Evolutionary conservation across 2,888 invertebrate genomes (phyloP).

Genomic region (Parelbella ahira): DNA sequence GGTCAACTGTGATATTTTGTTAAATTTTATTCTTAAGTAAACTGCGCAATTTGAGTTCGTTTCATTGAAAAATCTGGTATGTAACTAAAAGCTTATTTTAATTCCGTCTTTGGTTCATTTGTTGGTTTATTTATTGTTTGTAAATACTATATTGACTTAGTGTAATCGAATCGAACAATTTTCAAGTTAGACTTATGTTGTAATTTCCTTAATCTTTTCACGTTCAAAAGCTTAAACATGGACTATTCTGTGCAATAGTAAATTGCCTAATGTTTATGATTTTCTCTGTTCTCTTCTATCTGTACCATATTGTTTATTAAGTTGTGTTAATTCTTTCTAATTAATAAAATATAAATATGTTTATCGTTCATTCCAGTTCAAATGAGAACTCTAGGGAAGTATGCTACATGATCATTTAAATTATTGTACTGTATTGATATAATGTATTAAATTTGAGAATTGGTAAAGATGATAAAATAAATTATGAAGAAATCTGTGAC

Average conservation of each 20-base stretch:
- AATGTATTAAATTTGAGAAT: constrained; percentile 76
- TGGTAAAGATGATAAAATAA: constrained; percentile 79
- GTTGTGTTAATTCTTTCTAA: constrained; percentile 76
- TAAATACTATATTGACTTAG: constrained; percentile 65
- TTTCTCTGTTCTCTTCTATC: constrained; percentile 43
- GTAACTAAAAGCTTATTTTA: constrained; percentile 47
- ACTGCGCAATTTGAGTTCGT: constrained; percentile 54
- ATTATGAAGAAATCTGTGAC: constrained; percentile 64
- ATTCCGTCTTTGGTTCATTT: constrained; percentile 57
- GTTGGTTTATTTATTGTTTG: constrained; percentile 78
- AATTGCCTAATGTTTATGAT: constrained; percentile 54
- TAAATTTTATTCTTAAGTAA: constrained; percentile 74
- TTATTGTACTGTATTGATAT: constrained; percentile 79
- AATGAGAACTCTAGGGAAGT: constrained; percentile 74
- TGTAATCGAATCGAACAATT: constrained; percentile 52
- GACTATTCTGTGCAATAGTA: constrained; percentile 69
- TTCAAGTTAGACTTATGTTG: constrained; percentile 47
- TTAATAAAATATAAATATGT: constrained; percentile 69
- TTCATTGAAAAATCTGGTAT: constrained; percentile 46
- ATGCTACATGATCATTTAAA: constrained; percentile 77
- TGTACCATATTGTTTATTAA: constrained; percentile 67
- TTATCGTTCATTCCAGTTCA: constrained; percentile 80
- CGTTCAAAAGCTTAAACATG: constrained; percentile 38
- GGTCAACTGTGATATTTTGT: constrained; percentile 81
- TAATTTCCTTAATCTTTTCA: constrained; percentile 37